Evolutionary conservation across 2,888 invertebrate genomes (phyloP), one percentile per base, ranked within the genome.

Genomic region (Ganaspis brasiliensis): DNA sequence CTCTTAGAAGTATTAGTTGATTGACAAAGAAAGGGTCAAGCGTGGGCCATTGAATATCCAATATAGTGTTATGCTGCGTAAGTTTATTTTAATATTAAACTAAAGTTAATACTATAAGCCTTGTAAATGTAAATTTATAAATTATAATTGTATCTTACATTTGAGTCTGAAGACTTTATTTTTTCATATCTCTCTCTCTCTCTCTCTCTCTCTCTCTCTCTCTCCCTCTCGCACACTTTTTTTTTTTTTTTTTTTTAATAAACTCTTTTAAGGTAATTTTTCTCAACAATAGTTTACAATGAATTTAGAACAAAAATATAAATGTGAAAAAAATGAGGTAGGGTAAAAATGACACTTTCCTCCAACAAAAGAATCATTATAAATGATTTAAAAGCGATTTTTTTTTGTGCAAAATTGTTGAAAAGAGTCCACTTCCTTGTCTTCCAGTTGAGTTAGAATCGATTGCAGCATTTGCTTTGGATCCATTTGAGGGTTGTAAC

Each of bases 101-200:
- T 84, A 84, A 85, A 84, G 86, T 82, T 80, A 82, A 88, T 84
- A 86, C 82, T 85, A 81, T 90, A 89, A 90, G 89, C 85, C 88
- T 89, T 90, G 90, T 89, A 89, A 88, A 90, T 90, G 89, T 90
- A 89, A 89, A 89, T 90, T 89, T 88, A 90, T 89, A 90, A 90
- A 90, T 89, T 88, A 88, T 89, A 88, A 88, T 87, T 88, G 87
- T 90, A 90, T 82, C 88, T 89, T 88, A 87, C 85, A 85, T 87
- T 86, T 85, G 84, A 83, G 79, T 81, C 72, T 72, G 78, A 56
- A 76, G 63, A 57, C 57, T 52, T 55, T 76, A 63, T 70, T 67
- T 45, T 8, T 14, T 24, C 24, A n/a, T n/a, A n/a, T n/a, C 31
- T 31, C 31, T 31, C 31, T 31, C 6, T 59, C 8, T 31, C n/a